These are phyloP conservation scores for Tridacna crocea DNA, from an alignment of 2,888 invertebrate species.

Conservation along the genomic window DNA sequence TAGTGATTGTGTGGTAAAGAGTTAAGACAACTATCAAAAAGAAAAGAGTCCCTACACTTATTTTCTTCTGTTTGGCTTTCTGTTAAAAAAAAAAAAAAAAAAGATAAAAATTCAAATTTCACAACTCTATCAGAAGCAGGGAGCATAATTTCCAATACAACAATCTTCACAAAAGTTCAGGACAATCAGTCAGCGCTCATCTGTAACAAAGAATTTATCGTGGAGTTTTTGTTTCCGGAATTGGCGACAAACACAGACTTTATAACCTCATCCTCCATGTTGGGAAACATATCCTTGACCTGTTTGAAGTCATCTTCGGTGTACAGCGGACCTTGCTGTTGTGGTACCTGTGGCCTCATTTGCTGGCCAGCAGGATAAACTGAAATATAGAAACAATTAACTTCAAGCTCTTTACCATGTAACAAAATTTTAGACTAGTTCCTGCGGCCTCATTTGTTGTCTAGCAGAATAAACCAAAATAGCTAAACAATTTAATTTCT, in stretches of 20 bases:
- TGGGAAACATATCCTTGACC: slow-evolving; percentile 97
- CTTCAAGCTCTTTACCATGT: not conserved
- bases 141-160: not conserved
- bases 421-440: no score
- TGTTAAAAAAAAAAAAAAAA: no score
- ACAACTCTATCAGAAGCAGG: not conserved
- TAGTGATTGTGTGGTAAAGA: no score
- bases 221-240: slow-evolving; percentile 94
- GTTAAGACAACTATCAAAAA: not conserved
- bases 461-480: no score
- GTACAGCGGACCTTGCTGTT: slow-evolving; percentile 71
- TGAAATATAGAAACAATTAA: slow-evolving; percentile 6
- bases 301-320: slow-evolving; percentile 84
- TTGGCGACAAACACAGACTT: slow-evolving; percentile 95
- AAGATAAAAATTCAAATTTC: not conserved
- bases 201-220: slow-evolving; percentile 94
- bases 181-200: slow-evolving; percentile 86
- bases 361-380: slow-evolving; percentile 48
- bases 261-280: slow-evolving; percentile 96
- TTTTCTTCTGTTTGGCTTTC: no score
- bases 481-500: no score
- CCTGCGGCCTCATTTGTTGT: no score
- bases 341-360: slow-evolving; percentile 5
- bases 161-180: not conserved
- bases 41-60: not conserved